These are phyloP conservation scores for Drosophila affinis DNA, from an alignment of 2,888 invertebrate species.

Conservation along the genomic window DNA sequence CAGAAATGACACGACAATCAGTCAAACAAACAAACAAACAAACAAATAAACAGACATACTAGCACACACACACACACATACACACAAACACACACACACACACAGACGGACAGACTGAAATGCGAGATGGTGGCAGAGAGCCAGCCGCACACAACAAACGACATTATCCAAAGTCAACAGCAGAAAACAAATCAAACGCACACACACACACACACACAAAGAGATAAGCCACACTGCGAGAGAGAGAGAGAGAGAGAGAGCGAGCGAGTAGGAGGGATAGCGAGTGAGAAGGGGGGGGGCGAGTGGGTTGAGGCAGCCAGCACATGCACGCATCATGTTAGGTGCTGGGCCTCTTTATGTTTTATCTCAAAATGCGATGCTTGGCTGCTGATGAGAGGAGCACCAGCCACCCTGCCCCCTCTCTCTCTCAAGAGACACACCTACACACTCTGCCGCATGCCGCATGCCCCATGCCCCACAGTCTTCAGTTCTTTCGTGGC, in stretches of 20 bases:
- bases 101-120: constrained; percentile 29
- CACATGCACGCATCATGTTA: constrained; percentile 55
- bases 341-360: constrained; percentile 67
- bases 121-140: constrained; percentile 27
- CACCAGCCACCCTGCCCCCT: no score
- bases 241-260: background rate
- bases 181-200: constrained; percentile 45
- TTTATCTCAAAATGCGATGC: constrained; percentile 73
- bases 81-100: constrained; percentile 21
- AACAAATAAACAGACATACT: constrained; percentile 25
- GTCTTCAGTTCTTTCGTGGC: constrained; percentile 7
- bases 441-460: background rate
- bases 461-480: background rate
- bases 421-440: constrained; percentile 18
- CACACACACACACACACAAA: background rate
- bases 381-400: constrained; percentile 70
- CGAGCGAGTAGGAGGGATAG: no score
- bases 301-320: background rate
- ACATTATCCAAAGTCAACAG: constrained; percentile 77
- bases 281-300: no score
- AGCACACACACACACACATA: constrained; percentile 7
- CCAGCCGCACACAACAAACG: constrained; percentile 59
- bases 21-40: constrained; percentile 72
- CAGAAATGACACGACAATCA: constrained; percentile 61
- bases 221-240: background rate